These are phyloP conservation scores for Lithophane socia DNA, from an alignment of 2,888 invertebrate genomes.

Conservation along the genomic window DNA sequence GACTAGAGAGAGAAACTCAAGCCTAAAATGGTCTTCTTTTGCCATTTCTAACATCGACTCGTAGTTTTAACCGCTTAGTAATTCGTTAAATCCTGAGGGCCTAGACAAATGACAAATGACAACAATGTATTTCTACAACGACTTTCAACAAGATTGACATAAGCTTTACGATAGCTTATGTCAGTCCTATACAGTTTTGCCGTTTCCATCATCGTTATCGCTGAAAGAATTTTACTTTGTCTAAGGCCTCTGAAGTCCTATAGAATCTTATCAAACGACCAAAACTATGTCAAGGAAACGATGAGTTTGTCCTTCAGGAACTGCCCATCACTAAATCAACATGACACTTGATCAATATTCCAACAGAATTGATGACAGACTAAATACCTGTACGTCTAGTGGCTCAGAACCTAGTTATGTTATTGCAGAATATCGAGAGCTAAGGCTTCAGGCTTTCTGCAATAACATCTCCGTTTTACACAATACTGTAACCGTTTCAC, in stretches of 20 bases:
- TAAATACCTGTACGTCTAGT: neutral
- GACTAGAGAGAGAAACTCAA: neutral
- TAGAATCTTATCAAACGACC: neutral
- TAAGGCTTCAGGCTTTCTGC: constrained; percentile 7
- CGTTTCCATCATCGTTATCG: no score
- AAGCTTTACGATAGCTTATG: no score
- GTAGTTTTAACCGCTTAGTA: neutral
- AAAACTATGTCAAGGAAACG: neutral
- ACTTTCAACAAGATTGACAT: no score
- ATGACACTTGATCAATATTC: neutral
- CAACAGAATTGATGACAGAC: neutral
- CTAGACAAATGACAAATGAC: no score
- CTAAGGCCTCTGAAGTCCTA: neutral
- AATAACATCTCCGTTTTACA: constrained; percentile 37
- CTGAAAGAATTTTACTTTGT: no score
- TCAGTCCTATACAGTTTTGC: no score
- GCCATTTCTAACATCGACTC: neutral
- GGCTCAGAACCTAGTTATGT: neutral
- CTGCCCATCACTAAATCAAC: neutral
- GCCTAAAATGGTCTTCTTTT: neutral
- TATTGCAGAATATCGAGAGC: constrained; percentile 10
- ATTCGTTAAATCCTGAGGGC: neutral
- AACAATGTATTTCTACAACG: no score
- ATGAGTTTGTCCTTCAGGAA: neutral
- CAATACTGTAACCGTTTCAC: constrained; percentile 3